phyloP scores from a whole-genome alignment of 2,888 invertebrate species.

The Bellardia pandia region DNA sequence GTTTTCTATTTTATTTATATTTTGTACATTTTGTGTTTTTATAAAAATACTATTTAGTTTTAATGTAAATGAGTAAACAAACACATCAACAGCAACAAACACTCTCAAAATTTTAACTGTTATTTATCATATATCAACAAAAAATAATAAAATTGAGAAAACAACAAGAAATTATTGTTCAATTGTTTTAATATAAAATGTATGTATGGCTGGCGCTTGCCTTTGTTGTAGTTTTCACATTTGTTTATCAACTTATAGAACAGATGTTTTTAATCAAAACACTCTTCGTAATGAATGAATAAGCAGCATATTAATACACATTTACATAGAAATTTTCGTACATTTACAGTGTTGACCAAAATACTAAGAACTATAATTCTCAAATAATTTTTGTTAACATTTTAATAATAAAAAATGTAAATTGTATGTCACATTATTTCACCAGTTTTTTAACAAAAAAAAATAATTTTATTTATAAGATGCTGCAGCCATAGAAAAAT shows the following conservation, averaged over 20 bases:
- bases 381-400: no score
- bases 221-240: background rate
- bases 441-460: no score
- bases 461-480: no score
- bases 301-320: slow-evolving; percentile 19
- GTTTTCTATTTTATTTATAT: background rate
- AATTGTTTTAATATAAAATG: slow-evolving; percentile 22
- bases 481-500: no score
- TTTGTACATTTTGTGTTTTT: background rate
- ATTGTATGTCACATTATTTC: no score
- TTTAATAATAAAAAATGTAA: no score
- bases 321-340: background rate
- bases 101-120: background rate
- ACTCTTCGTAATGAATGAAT: slow-evolving; percentile 61
- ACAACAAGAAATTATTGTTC: slow-evolving; percentile 28
- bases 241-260: slow-evolving; percentile 49
- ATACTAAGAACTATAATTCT: no score
- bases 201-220: slow-evolving; percentile 30
- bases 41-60: slow-evolving; percentile 1
- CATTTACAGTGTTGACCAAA: no score
- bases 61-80: background rate
- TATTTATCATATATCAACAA: background rate
- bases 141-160: slow-evolving; percentile 10
- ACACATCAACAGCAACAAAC: slow-evolving; percentile 1
- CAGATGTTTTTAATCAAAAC: slow-evolving; percentile 70